phyloP scores from a whole-genome alignment of 2,888 invertebrate species.

The Tetragonisca angustula region DNA sequence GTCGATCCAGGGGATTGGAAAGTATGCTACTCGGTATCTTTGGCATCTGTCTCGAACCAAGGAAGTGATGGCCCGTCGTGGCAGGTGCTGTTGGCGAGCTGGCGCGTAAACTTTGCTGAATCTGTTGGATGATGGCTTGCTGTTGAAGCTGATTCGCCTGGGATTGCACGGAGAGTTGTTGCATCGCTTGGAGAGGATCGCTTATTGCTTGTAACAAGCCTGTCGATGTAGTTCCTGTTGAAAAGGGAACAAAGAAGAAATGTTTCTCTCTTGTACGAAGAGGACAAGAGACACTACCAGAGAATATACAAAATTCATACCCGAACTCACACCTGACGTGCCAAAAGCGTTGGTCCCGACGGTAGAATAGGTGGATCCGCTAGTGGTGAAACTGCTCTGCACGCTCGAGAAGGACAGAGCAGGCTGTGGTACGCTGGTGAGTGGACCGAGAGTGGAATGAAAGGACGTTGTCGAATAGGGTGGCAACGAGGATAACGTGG shows the following conservation, averaged over 20 bases:
- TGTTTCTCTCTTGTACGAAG: not conserved
- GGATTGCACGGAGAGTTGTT: conserved; percentile 82
- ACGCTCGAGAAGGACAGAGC: conserved; percentile 82
- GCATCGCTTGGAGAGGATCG: conserved; percentile 83
- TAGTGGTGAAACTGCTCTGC: conserved; percentile 79
- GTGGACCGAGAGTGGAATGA: conserved; percentile 79
- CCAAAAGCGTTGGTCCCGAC: conserved; percentile 83
- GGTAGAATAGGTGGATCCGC: conserved; percentile 80
- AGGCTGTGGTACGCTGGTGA: conserved; percentile 80
- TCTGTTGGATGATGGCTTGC: conserved; percentile 83
- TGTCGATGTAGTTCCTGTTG: conserved; percentile 77
- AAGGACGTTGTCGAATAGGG: conserved; percentile 79
- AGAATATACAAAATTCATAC: conserved; percentile 56
- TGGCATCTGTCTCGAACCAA: conserved; percentile 82
- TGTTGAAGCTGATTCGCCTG: conserved; percentile 83
- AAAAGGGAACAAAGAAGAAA: not conserved
- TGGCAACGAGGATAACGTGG: conserved; percentile 79
- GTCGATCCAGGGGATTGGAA: conserved; percentile 81
- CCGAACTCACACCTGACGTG: conserved; percentile 79
- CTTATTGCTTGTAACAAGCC: conserved; percentile 81
- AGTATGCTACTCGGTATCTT: conserved; percentile 82
- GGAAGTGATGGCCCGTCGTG: conserved; percentile 73
- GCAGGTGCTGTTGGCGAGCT: conserved; percentile 80
- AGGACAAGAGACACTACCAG: not conserved
- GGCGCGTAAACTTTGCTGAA: conserved; percentile 82